phyloP scores from a whole-genome alignment of 1,140 invertebrate genomes.

The Camponotus floridanus region DNA sequence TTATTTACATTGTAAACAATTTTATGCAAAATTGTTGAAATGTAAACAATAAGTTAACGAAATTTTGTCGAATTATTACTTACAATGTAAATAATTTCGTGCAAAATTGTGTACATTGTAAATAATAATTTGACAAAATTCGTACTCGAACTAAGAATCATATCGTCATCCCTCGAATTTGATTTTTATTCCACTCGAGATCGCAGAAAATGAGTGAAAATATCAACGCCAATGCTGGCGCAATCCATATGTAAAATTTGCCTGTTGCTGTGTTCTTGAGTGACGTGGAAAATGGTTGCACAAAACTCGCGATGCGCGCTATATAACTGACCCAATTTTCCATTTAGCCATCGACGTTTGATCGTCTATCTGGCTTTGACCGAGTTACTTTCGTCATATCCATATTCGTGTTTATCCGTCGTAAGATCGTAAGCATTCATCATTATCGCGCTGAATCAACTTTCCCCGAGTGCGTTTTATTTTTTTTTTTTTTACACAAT shows the following conservation, averaged over 20 bases:
- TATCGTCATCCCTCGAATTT: slow-evolving; percentile 12
- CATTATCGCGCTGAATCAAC: slow-evolving; percentile 40
- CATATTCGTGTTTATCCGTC: slow-evolving; percentile 8
- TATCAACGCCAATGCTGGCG: slow-evolving; percentile 40
- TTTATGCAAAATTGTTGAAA: no score
- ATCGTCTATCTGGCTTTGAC: slow-evolving; percentile 59
- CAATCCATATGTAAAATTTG: slow-evolving; percentile 17
- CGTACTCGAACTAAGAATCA: slow-evolving; percentile 33
- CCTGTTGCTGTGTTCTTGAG: neutral
- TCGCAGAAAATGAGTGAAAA: slow-evolving; percentile 28
- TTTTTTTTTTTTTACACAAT: slow-evolving; percentile 33
- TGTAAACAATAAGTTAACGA: neutral
- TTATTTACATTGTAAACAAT: no score
- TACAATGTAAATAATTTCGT: no score
- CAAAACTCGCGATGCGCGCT: neutral
- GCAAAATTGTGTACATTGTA: no score
- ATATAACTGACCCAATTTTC: slow-evolving; percentile 23
- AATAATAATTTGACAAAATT: neutral
- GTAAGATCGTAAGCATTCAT: slow-evolving; percentile 23
- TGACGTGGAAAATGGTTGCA: slow-evolving; percentile 30
- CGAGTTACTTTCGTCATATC: slow-evolving; percentile 54
- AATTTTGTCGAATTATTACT: neutral
- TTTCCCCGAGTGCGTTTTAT: slow-evolving; percentile 31
- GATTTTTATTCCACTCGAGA: slow-evolving; percentile 27
- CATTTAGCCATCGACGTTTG: neutral